Evolutionary conservation across 2,888 invertebrate genomes (phyloP).

Genomic region (Drosophila diplacantha): DNA sequence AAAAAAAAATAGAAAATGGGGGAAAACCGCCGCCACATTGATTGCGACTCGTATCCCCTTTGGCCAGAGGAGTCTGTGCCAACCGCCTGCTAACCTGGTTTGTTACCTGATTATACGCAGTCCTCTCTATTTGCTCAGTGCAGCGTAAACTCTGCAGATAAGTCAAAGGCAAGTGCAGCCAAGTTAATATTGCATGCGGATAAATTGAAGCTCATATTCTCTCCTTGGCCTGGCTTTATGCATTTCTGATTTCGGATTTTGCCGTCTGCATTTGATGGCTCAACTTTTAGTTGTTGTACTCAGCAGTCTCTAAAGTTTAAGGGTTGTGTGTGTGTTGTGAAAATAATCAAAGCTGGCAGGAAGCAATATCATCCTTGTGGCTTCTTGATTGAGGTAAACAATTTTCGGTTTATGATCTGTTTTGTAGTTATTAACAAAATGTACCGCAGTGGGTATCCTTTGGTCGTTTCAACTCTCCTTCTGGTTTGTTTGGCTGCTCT

Average conservation of each 20-base stretch:
- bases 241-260: conserved; percentile 34
- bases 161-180: conserved; percentile 54
- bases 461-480: not conserved
- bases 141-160: conserved; percentile 59
- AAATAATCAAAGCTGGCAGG: not conserved
- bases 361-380: not conserved
- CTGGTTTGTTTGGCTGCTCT: conserved; percentile 9
- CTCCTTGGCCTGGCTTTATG: conserved; percentile 24
- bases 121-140: conserved; percentile 57
- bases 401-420: not conserved
- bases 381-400: not conserved
- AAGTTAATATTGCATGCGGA: conserved; percentile 43
- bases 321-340: not conserved
- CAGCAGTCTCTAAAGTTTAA: not conserved
- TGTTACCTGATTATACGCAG: conserved; percentile 49
- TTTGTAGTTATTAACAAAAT: not conserved
- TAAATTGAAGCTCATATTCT: conserved; percentile 42
- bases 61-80: conserved; percentile 21
- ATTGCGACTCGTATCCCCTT: conserved; percentile 37
- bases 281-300: conserved; percentile 14
- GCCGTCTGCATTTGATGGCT: conserved; percentile 33
- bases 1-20: conserved; percentile 13
- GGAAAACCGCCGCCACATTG: conserved; percentile 38
- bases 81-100: conserved; percentile 37
- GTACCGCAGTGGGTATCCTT: not conserved